phyloP scores from a whole-genome alignment of 2,113 vertebrate genomes.

The Gobiocypris rarus region DNA sequence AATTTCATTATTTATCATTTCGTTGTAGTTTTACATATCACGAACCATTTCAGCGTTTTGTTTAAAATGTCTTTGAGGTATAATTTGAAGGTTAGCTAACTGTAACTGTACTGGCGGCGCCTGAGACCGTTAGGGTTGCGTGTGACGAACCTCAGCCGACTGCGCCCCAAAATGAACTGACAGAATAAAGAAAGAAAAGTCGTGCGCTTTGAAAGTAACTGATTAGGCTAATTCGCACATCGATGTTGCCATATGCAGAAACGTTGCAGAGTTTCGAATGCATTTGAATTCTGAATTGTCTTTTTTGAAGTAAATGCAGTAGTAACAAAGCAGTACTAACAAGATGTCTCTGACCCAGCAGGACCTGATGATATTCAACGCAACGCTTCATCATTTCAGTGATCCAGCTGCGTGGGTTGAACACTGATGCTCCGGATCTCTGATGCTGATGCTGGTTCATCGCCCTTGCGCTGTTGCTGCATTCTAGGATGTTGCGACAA shows the following conservation, averaged over 20 bases:
- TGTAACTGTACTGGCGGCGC: neutral
- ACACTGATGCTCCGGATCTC: constrained; percentile 72
- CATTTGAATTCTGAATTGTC: neutral
- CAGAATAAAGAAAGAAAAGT: neutral
- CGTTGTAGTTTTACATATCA: neutral
- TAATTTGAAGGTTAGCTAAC: neutral
- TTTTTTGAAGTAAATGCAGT: neutral
- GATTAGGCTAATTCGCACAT: neutral
- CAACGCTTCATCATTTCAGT: constrained; percentile 15
- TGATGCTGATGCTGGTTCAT: constrained; percentile 84
- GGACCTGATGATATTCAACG: constrained; percentile 27
- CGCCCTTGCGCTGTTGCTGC: constrained; percentile 83
- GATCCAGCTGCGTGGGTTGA: constrained; percentile 42
- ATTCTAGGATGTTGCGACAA: constrained; percentile 94
- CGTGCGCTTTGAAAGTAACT: constrained; percentile 8
- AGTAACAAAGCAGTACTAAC: constrained; percentile 18
- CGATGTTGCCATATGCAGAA: neutral
- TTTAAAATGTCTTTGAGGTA: neutral
- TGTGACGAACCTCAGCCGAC: neutral
- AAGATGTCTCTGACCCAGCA: constrained; percentile 28
- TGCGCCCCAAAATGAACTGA: constrained; percentile 17
- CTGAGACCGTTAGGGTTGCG: neutral
- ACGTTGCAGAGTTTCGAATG: neutral
- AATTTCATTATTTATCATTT: neutral
- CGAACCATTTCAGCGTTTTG: neutral